Evolutionary conservation across 1,140 invertebrate genomes (phyloP), one percentile per base, ranked within the genome.

Genomic region (Meloidogyne floridensis): DNA sequence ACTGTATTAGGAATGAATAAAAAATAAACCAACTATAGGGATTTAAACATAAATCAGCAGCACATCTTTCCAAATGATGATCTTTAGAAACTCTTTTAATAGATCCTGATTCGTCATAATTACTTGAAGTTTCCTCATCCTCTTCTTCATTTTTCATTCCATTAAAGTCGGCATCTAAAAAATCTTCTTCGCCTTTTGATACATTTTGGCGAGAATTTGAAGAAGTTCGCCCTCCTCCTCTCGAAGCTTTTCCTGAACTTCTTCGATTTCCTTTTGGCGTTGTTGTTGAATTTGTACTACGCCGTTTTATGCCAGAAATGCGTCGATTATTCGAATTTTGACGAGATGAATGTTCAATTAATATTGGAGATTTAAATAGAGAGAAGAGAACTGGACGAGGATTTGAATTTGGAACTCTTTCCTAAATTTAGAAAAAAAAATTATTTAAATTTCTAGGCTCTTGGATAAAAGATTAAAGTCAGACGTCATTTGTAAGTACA

Each of bases 1-100:
- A 32, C 32, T 32, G 32, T 32, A 32, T 32, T 32, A 32, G 32
- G 2, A 32, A 32, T 32, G 1, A 32, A 32, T 32, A 32, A 32
- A 32, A 32, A 1, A 32, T 32, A 32, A 72, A 82, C 81, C n/a
- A 13, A 83, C 82, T 83, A 51, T 83, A 83, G 8, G 82, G 82
- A 32, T 59, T 75, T 43, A 83, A 53, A 71, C 82, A 83, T 15
- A 72, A 18, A 56, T 83, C 82, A 65, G 82, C 82, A 8, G 82
- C 82, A 77, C 82, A 83, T n/a, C 51, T 77, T 59, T 83, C 82
- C 47, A 70, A 54, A 32, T 83, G 53, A 11, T 47, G 10, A 71
- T 71, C 77, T 82, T 65, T 42, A 20, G 13, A 65, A 82, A 7
- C 20, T 10, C 0, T 20, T 18, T 43, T 4, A 51, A 47, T 47